phyloP scores from a whole-genome alignment of 1,140 invertebrate species.

The Drosophila ogumai region DNA sequence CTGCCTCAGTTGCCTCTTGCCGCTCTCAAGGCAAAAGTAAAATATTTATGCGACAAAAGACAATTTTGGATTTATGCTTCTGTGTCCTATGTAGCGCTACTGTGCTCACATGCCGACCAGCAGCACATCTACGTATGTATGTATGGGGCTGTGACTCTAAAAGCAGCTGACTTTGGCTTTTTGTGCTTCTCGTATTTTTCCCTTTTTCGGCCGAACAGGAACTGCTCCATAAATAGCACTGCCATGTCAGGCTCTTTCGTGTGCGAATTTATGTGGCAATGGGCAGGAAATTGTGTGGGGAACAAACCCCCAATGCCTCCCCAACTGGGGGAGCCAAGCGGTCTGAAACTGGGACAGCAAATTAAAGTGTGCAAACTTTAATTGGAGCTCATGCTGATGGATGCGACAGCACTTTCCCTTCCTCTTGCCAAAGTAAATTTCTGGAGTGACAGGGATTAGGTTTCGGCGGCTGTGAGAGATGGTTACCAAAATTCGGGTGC shows the following conservation, averaged over 20 bases:
- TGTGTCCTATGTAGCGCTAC: slow-evolving; percentile 25
- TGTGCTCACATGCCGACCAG: slow-evolving; percentile 11
- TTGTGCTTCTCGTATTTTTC: slow-evolving; percentile 43
- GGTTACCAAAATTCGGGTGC: neutral
- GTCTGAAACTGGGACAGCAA: slow-evolving; percentile 58
- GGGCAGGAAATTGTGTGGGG: slow-evolving; percentile 71
- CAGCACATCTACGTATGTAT: slow-evolving; percentile 4
- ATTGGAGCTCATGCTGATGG: slow-evolving; percentile 57
- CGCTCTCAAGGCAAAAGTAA: slow-evolving; percentile 61
- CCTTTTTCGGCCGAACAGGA: slow-evolving; percentile 62
- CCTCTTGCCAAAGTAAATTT: slow-evolving; percentile 7
- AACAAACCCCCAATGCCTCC: slow-evolving; percentile 10
- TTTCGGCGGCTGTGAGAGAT: neutral
- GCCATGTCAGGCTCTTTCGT: slow-evolving; percentile 62
- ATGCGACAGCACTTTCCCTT: slow-evolving; percentile 26
- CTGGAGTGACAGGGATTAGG: slow-evolving; percentile 13
- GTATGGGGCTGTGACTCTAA: slow-evolving; percentile 34
- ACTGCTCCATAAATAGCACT: slow-evolving; percentile 76
- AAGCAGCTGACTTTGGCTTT: slow-evolving; percentile 66
- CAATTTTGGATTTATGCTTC: slow-evolving; percentile 80
- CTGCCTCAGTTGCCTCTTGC: neutral
- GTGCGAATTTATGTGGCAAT: slow-evolving; percentile 72
- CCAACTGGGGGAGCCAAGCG: slow-evolving; percentile 10
- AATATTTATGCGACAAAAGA: slow-evolving; percentile 84
- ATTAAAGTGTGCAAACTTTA: slow-evolving; percentile 70